Conservation (phyloP, 2,888 invertebrate species). For the Zaprionus bogoriensis region DNA sequence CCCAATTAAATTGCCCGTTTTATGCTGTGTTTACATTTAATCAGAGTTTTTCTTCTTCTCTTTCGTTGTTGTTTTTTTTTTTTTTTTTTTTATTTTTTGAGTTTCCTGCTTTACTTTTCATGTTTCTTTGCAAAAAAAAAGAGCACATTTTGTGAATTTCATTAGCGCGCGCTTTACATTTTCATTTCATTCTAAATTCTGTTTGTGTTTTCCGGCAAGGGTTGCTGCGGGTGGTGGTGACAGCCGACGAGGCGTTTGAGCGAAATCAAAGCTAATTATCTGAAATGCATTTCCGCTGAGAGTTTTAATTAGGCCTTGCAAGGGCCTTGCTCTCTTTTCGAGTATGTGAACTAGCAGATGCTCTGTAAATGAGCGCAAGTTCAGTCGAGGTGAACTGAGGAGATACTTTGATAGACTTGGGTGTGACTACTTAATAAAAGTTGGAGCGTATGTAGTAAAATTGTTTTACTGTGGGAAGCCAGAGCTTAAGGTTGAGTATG, state of each 20-base stretch:
- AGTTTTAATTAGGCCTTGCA: conserved; percentile 23
- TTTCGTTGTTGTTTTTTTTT: not conserved
- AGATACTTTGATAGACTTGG: no score
- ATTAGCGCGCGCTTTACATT: conserved; percentile 7
- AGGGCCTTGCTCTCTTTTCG: not conserved
- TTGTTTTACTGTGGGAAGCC: no score
- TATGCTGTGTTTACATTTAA: conserved; percentile 40
- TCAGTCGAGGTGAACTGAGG: no score
- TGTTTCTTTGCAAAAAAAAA: conserved; percentile 15
- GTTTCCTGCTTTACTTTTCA: conserved; percentile 39
- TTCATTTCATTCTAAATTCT: conserved; percentile 20
- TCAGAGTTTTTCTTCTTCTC: conserved; percentile 7
- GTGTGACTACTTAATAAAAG: no score
- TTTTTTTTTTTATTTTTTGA: not conserved
- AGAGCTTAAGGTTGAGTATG: no score
- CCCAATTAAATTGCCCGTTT: conserved; percentile 40
- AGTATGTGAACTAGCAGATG: not conserved
- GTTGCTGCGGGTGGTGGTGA: not conserved
- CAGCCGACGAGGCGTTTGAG: not conserved
- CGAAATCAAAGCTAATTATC: conserved; percentile 26
- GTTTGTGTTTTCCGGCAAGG: conserved; percentile 22
- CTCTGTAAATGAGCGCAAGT: not conserved
- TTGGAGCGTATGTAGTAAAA: no score
- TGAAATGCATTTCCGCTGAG: conserved; percentile 8
- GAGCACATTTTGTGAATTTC: conserved; percentile 17